Percentiles rank a stretch among this genome's conserved stretches.
phyloP scores from a whole-genome alignment of 2,113 vertebrate genomes.

The Lampris megalopsis region DNA sequence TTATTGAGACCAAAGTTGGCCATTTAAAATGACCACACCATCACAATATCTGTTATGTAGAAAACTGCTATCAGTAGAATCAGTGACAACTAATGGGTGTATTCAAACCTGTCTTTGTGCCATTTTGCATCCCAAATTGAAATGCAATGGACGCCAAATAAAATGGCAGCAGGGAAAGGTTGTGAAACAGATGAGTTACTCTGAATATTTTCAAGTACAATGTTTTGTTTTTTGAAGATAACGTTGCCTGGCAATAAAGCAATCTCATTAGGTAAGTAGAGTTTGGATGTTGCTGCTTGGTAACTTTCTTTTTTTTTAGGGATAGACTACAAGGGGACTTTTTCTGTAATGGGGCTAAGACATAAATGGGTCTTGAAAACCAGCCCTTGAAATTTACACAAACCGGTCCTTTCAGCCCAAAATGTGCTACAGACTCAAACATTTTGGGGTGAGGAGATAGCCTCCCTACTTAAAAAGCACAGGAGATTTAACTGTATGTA shows the following conservation, averaged over 20 bases:
- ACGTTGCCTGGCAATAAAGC: slow-evolving; percentile 2
- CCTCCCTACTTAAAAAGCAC: no score
- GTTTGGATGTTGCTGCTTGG: not conserved
- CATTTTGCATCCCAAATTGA: not conserved
- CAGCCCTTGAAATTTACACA: not conserved
- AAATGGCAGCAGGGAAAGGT: not conserved
- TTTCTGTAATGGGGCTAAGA: not conserved
- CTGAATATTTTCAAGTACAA: not conserved
- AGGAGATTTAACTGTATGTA: no score
- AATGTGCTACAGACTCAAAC: not conserved
- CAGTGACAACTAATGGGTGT: no score
- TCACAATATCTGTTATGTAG: no score
- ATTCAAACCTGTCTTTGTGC: not conserved
- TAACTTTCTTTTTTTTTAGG: not conserved
- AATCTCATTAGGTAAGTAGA: not conserved
- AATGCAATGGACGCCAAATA: not conserved
- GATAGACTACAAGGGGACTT: not conserved
- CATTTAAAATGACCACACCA: no score
- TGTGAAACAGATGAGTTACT: not conserved
- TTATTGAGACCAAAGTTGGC: no score
- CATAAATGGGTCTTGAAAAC: not conserved
- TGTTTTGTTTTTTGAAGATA: not conserved
- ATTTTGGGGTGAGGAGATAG: not conserved
- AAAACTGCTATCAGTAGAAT: no score
- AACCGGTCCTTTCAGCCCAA: no score